Conservation (phyloP, 1,140 invertebrate genomes). For the Helicorthomorpha holstii region DNA sequence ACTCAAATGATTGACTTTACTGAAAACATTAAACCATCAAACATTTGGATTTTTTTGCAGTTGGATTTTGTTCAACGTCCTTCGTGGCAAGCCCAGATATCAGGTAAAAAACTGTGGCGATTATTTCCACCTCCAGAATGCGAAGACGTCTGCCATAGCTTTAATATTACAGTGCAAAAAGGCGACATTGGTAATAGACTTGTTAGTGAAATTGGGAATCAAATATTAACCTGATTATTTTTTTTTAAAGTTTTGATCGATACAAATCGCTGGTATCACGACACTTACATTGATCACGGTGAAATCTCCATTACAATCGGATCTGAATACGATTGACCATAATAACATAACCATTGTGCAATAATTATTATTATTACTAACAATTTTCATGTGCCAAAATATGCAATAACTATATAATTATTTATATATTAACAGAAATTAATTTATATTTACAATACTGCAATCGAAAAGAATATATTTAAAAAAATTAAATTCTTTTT, state of each 20-base stretch:
- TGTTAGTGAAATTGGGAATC: not conserved
- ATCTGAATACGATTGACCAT: slow-evolving; percentile 84
- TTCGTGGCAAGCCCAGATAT: slow-evolving; percentile 88
- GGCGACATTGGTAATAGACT: slow-evolving; percentile 74
- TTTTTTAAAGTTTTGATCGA: slow-evolving; percentile 65
- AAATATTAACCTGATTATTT: slow-evolving; percentile 15
- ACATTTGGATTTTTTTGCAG: no score
- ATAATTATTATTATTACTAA: no score
- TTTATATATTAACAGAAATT: no score
- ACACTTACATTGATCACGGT: slow-evolving; percentile 64
- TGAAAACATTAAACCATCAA: no score
- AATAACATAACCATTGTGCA: no score
- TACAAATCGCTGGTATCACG: slow-evolving; percentile 89
- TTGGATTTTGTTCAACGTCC: slow-evolving; percentile 77
- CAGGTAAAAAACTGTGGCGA: slow-evolving; percentile 66
- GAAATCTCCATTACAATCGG: slow-evolving; percentile 89
- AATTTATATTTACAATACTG: no score
- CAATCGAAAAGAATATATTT: no score
- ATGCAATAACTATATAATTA: no score
- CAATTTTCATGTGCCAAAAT: no score
- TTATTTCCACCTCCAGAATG: slow-evolving; percentile 79
- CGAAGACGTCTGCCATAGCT: slow-evolving; percentile 45
- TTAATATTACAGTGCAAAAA: slow-evolving; percentile 53
- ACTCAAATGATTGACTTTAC: no score
- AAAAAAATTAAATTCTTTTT: no score